These are phyloP conservation scores for Mormyrus lacerda DNA, from an alignment of 2,113 vertebrate species.

Conservation along the genomic window DNA sequence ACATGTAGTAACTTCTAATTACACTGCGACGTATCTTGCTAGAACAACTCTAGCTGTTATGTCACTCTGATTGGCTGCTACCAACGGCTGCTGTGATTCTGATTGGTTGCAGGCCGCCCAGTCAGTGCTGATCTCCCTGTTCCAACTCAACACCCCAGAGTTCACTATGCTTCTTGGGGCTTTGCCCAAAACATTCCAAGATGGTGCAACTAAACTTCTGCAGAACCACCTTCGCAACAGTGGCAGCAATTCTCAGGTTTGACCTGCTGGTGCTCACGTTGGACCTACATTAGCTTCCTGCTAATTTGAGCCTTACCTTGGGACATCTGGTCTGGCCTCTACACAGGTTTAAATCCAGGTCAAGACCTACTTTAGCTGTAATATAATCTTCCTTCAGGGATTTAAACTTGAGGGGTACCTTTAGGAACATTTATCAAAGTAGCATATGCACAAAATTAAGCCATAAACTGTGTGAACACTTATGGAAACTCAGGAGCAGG, in stretches of 20 bases:
- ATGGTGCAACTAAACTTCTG: conserved; percentile 88
- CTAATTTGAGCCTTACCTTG: neutral
- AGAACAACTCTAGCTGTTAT: neutral
- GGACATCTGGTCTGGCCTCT: neutral
- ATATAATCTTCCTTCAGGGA: neutral
- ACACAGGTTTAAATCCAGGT: neutral
- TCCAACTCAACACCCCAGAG: conserved; percentile 92
- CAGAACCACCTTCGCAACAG: conserved; percentile 85
- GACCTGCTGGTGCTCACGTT: conserved; percentile 19
- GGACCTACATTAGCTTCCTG: neutral
- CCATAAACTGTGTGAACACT: neutral
- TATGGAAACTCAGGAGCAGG: too few species aligned
- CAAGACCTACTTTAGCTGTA: neutral
- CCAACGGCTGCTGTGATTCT: neutral
- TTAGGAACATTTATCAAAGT: neutral
- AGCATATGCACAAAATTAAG: neutral
- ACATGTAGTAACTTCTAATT: neutral
- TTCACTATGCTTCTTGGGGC: conserved; percentile 91
- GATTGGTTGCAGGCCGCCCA: conserved; percentile 75
- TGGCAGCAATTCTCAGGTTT: conserved; percentile 70
- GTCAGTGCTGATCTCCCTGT: conserved; percentile 84
- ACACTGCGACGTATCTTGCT: neutral
- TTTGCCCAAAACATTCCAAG: conserved; percentile 95
- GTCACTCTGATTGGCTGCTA: neutral
- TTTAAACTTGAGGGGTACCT: neutral